Evolutionary conservation across 2,113 vertebrate species (phyloP).

Genomic region (Varanus komodoensis): DNA sequence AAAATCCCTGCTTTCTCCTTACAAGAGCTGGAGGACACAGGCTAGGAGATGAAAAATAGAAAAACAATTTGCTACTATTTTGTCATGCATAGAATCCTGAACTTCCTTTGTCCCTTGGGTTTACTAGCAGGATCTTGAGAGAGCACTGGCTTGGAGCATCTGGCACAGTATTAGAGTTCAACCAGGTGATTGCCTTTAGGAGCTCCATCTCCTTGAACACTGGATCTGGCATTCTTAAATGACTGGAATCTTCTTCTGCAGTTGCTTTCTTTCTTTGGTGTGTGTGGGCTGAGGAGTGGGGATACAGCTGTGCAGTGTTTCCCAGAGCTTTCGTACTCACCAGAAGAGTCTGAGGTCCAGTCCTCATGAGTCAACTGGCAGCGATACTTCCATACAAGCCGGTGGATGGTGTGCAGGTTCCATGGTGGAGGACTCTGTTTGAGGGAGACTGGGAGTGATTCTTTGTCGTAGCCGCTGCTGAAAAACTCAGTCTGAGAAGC

Average conservation of each 20-base stretch:
- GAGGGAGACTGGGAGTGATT: neutral
- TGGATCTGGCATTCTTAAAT: neutral
- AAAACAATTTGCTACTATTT: neutral
- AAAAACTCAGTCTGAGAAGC: neutral
- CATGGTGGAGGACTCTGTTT: neutral
- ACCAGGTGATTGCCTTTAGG: neutral
- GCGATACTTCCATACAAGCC: neutral
- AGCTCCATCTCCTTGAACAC: neutral
- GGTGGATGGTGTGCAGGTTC: neutral
- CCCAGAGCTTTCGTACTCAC: neutral
- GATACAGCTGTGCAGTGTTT: neutral
- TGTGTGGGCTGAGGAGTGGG: neutral
- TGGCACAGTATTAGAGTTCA: neutral
- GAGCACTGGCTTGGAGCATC: neutral
- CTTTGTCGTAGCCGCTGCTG: neutral
- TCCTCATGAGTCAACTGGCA: neutral
- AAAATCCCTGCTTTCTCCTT: neutral
- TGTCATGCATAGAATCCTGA: neutral
- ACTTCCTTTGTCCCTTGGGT: neutral
- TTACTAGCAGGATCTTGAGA: neutral
- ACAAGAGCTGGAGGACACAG: neutral
- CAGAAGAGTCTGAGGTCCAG: neutral
- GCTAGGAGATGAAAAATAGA: neutral
- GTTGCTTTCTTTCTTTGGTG: neutral
- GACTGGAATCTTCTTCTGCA: neutral